These are phyloP conservation scores for Carassius carassius DNA, from an alignment of 2,113 vertebrate genomes.

Conservation along the genomic window DNA sequence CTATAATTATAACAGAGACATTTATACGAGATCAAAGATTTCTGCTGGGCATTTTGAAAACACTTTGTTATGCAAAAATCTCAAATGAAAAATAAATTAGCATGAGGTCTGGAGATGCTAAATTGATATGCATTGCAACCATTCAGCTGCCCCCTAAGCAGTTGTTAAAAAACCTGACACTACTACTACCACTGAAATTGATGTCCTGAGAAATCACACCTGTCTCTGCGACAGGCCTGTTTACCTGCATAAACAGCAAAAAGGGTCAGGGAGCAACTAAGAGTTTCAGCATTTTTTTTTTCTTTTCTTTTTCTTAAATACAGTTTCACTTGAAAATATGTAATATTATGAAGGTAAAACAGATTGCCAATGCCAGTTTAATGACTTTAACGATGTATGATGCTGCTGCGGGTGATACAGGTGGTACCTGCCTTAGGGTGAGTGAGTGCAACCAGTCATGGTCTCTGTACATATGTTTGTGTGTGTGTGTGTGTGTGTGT, in stretches of 20 bases:
- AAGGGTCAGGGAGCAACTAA: not conserved
- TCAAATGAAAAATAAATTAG: constrained; percentile 62
- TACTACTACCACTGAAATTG: too few relatives aligned
- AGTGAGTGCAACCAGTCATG: not conserved
- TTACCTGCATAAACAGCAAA: not conserved
- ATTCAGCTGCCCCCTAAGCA: constrained; percentile 27
- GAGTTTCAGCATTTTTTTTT: not conserved
- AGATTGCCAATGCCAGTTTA: not conserved
- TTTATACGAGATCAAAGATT: not conserved
- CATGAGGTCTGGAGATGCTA: constrained; percentile 54
- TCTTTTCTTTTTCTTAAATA: too few relatives aligned
- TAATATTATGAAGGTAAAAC: not conserved
- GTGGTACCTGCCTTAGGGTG: not conserved
- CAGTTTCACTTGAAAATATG: not conserved
- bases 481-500: not conserved
- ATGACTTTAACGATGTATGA: not conserved
- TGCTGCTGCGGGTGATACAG: not conserved
- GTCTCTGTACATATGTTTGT: not conserved
- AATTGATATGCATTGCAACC: constrained; percentile 55
- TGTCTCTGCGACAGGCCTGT: not conserved
- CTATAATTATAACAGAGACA: constrained; percentile 11
- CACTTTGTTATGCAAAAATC: constrained; percentile 14
- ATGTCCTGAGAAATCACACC: not conserved
- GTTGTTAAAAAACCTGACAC: too few relatives aligned
- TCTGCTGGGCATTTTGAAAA: constrained; percentile 4